These are phyloP conservation scores for Sarcophaga variegata DNA, from an alignment of 2,888 invertebrate species.

Conservation along the genomic window DNA sequence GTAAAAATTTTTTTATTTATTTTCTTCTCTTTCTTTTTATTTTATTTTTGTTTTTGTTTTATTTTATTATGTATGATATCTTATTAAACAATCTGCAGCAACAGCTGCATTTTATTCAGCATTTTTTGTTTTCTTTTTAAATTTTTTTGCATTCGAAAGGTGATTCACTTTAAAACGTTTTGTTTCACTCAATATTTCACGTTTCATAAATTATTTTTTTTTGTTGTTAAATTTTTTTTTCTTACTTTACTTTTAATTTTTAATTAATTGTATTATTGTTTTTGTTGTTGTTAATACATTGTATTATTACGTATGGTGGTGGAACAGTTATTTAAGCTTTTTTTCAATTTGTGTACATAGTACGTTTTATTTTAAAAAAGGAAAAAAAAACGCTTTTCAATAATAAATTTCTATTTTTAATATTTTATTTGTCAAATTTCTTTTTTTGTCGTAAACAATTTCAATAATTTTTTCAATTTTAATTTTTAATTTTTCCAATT, in stretches of 20 bases:
- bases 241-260: slow-evolving; percentile 43
- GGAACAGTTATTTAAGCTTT: slow-evolving; percentile 47
- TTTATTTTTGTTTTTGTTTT: background rate
- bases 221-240: background rate
- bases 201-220: slow-evolving; percentile 21
- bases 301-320: slow-evolving; percentile 27
- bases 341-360: slow-evolving; percentile 6
- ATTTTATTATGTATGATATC: background rate
- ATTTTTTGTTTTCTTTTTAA: slow-evolving; percentile 19
- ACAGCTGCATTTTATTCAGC: slow-evolving; percentile 60
- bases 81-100: slow-evolving; percentile 56
- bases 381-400: background rate
- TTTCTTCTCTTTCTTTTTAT: background rate
- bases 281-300: slow-evolving; percentile 51
- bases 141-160: slow-evolving; percentile 31
- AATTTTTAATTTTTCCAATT: too few relatives aligned
- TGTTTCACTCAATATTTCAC: slow-evolving; percentile 26
- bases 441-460: too few relatives aligned
- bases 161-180: slow-evolving; percentile 53
- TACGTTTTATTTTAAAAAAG: slow-evolving; percentile 18
- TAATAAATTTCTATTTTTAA: too few relatives aligned
- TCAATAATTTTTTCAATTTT: too few relatives aligned
- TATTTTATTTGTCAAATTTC: too few relatives aligned
- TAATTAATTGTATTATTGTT: background rate
- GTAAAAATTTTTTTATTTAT: slow-evolving; percentile 15